phyloP scores from a whole-genome alignment of 2,113 vertebrate species.

The Camelus bactrianus region DNA sequence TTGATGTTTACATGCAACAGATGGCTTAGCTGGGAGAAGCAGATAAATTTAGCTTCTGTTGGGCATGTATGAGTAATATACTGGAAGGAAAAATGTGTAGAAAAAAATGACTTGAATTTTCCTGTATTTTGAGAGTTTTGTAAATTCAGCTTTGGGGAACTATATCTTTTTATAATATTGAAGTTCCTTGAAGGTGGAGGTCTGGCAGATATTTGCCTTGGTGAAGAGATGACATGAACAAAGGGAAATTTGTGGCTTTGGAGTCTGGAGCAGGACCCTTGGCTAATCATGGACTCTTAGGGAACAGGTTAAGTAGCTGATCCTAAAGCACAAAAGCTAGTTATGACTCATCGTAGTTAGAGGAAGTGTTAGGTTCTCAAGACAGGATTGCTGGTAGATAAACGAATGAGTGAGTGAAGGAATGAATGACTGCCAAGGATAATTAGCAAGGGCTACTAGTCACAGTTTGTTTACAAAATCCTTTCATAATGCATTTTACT shows the following conservation, averaged over 20 bases:
- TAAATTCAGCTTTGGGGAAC: constrained; percentile 54
- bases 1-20: constrained; percentile 81
- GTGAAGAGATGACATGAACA: background rate
- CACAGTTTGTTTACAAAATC: background rate
- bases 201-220: background rate
- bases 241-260: background rate
- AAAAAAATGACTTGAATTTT: constrained; percentile 65
- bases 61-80: constrained; percentile 74
- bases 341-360: constrained; percentile 5
- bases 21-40: constrained; percentile 68
- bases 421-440: constrained; percentile 30
- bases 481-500: background rate
- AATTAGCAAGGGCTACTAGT: constrained; percentile 6
- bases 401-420: background rate
- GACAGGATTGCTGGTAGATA: constrained; percentile 38
- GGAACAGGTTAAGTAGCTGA: background rate
- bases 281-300: background rate
- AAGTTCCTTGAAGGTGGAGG: constrained; percentile 64
- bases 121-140: constrained; percentile 51
- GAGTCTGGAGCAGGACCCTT: background rate
- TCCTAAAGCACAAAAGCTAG: background rate
- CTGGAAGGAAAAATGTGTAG: constrained; percentile 70
- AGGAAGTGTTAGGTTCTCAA: background rate
- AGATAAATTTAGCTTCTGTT: constrained; percentile 77
- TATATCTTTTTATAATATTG: constrained; percentile 58